A percentile compares a stretch with the other conserved stretches of the same genome.
Evolutionary conservation across 2,113 vertebrate species (phyloP).

Genomic region (Plestiodon gilberti): DNA sequence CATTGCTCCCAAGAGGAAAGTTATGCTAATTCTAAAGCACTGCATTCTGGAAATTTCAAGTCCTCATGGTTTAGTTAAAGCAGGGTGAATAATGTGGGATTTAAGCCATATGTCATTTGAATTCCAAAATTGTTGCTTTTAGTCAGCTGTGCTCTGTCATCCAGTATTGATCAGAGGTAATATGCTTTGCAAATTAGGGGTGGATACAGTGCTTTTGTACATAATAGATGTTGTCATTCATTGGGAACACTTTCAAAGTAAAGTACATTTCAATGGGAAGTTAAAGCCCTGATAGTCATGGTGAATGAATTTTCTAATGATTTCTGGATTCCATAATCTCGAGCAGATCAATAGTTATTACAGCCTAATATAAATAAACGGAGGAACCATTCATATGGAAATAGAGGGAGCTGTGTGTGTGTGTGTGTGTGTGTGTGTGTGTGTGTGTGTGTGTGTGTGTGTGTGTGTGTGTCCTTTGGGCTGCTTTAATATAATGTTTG

Average conservation of each 20-base stretch:
- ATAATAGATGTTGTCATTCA: slow-evolving; percentile 71
- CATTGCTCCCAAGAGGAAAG: slow-evolving; percentile 52
- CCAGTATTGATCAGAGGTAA: slow-evolving; percentile 69
- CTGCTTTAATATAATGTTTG: slow-evolving; percentile 17
- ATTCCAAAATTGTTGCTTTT: slow-evolving; percentile 65
- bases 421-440: too few relatives aligned
- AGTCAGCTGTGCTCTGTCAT: slow-evolving; percentile 56
- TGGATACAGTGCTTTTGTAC: slow-evolving; percentile 69
- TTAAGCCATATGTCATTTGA: slow-evolving; percentile 69
- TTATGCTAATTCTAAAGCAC: slow-evolving; percentile 61
- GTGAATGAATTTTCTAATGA: slow-evolving; percentile 68
- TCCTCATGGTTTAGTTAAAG: slow-evolving; percentile 55
- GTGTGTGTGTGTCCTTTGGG: too few relatives aligned
- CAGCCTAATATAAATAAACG: slow-evolving; percentile 66
- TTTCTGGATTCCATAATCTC: slow-evolving; percentile 59
- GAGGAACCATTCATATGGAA: slow-evolving; percentile 47
- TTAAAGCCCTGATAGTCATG: slow-evolving; percentile 61
- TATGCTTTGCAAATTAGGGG: slow-evolving; percentile 74
- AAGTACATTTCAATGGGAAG: slow-evolving; percentile 66
- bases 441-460: too few relatives aligned
- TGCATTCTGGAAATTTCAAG: slow-evolving; percentile 57
- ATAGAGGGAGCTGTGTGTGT: not conserved
- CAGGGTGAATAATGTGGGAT: slow-evolving; percentile 57
- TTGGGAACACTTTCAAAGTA: slow-evolving; percentile 61
- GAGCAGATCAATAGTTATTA: slow-evolving; percentile 66